phyloP scores from a whole-genome alignment of 2,888 invertebrate genomes.

The Megastigmus dorsalis region DNA sequence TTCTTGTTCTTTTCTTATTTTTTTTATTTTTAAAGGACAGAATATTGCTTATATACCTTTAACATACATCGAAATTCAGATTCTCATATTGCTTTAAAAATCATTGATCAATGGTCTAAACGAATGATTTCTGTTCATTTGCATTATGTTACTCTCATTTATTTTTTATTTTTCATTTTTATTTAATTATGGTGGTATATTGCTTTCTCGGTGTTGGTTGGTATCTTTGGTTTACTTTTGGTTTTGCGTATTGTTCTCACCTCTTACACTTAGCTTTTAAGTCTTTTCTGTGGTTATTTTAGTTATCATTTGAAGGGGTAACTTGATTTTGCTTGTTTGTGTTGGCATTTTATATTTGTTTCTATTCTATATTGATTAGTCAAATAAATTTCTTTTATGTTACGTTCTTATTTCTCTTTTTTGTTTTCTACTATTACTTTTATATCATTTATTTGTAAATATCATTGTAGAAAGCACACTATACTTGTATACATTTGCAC shows the following conservation, averaged over 20 bases:
- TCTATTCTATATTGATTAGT: conserved; percentile 24
- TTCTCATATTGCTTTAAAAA: conserved; percentile 25
- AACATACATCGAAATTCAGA: not conserved
- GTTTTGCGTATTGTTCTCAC: conserved; percentile 52
- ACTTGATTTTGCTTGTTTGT: conserved; percentile 72
- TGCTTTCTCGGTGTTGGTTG: conserved; percentile 70
- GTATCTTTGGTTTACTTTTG: conserved; percentile 67
- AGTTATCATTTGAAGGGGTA: conserved; percentile 62
- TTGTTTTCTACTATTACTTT: conserved; percentile 5
- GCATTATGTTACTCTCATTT: conserved; percentile 42
- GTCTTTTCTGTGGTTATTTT: conserved; percentile 55
- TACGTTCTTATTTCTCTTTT: not conserved
- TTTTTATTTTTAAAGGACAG: conserved; percentile 16
- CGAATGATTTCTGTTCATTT: conserved; percentile 19
- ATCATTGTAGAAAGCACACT: conserved; percentile 22
- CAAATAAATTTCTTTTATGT: conserved; percentile 12
- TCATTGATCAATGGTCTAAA: conserved; percentile 13
- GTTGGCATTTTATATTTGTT: conserved; percentile 56
- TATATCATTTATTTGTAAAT: conserved; percentile 18
- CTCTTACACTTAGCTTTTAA: conserved; percentile 58
- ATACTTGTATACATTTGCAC: conserved; percentile 11
- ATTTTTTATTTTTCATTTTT: conserved; percentile 31
- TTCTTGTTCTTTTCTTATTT: conserved; percentile 21
- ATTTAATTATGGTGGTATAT: conserved; percentile 65
- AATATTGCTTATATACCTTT: not conserved